Conservation (phyloP, 2,797 vertebrate genomes). For the Podarcis siculus region DNA sequence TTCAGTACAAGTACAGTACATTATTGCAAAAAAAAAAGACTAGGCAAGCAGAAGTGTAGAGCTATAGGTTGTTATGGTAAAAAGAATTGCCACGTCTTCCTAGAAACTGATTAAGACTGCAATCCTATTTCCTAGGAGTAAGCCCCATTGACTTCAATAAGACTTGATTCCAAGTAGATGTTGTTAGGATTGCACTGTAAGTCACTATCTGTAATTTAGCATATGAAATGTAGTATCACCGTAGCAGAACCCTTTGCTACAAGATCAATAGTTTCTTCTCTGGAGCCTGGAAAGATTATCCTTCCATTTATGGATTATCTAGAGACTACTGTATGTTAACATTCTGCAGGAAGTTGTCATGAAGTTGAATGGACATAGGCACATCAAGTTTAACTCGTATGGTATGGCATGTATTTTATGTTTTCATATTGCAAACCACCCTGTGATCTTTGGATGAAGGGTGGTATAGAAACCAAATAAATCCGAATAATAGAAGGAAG, state of each 20-base stretch:
- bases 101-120: neutral
- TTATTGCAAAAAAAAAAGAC: neutral
- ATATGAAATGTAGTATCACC: neutral
- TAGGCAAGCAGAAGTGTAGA: neutral
- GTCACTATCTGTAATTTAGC: neutral
- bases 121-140: neutral
- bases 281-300: neutral
- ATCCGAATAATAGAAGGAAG: neutral
- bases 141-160: too few species aligned
- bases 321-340: neutral
- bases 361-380: neutral
- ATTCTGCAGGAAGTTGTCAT: neutral
- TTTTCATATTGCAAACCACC: too few species aligned
- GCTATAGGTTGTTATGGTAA: neutral
- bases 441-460: too few species aligned
- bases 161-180: neutral
- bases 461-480: too few species aligned
- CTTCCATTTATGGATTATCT: neutral
- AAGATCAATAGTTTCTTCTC: neutral
- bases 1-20: neutral
- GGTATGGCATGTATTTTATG: too few species aligned
- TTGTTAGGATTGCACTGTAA: too few species aligned
- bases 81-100: neutral
- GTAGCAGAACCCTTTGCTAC: accelerated
- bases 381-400: neutral